Evolutionary conservation across 2,113 vertebrate species (phyloP).

Genomic region (Perognathus longimembris): DNA sequence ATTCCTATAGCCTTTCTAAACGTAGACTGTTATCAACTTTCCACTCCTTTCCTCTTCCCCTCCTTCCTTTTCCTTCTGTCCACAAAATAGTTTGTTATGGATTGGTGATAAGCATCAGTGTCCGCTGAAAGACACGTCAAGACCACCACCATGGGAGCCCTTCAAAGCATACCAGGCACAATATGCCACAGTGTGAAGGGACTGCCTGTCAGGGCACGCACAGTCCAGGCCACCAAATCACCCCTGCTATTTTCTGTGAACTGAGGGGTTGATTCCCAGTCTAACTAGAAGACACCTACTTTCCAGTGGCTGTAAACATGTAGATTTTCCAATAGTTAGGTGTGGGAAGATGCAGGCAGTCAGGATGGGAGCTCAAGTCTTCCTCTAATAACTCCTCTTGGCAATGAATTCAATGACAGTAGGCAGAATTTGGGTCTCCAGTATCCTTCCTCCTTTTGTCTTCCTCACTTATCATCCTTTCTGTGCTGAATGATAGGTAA

Average conservation of each 20-base stretch:
- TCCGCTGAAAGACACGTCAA: constrained; percentile 84
- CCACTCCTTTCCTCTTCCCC: constrained; percentile 47
- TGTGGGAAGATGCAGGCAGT: neutral
- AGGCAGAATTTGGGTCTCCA: neutral
- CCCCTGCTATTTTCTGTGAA: constrained; percentile 69
- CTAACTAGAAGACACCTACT: neutral
- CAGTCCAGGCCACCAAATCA: constrained; percentile 66
- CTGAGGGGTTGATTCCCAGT: constrained; percentile 1
- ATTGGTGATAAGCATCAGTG: constrained; percentile 86
- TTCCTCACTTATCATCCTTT: neutral
- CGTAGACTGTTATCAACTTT: constrained; percentile 57
- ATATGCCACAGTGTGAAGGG: constrained; percentile 83
- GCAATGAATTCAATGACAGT: neutral
- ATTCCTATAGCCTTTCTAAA: constrained; percentile 58
- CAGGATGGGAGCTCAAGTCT: neutral
- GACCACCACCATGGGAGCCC: constrained; percentile 81
- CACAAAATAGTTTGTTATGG: constrained; percentile 81
- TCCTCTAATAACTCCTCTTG: neutral
- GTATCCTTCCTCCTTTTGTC: neutral
- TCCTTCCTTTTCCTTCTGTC: constrained; percentile 68
- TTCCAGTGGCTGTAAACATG: accelerated
- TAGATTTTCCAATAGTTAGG: neutral
- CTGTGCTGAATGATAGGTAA: neutral
- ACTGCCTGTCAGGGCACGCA: constrained; percentile 81
- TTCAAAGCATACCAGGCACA: constrained; percentile 85